A percentile compares a stretch with the other conserved stretches of the same genome.
Conservation (phyloP, 1,140 invertebrate genomes). For the Bicyclus anynana region DNA sequence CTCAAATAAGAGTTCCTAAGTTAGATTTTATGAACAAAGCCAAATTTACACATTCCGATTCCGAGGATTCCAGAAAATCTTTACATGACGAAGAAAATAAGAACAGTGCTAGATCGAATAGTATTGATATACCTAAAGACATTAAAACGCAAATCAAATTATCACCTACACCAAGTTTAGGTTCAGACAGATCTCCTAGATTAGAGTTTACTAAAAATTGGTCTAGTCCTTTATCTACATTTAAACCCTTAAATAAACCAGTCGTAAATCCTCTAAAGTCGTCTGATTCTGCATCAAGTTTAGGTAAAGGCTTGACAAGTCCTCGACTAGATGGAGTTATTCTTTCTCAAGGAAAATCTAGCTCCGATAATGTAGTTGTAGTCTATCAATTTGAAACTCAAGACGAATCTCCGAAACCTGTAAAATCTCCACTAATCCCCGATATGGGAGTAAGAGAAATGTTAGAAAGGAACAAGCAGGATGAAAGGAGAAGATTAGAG, state of each 20-base stretch:
- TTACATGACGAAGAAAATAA: constrained; percentile 49
- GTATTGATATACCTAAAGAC: constrained; percentile 48
- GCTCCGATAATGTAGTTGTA: constrained; percentile 64
- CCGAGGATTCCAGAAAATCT: constrained; percentile 53
- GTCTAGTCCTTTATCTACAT: constrained; percentile 55
- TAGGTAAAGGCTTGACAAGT: constrained; percentile 53
- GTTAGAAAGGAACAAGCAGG: constrained; percentile 34
- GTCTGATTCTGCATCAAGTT: constrained; percentile 52
- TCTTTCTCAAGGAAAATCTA: constrained; percentile 66
- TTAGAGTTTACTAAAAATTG: constrained; percentile 55
- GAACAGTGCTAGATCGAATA: constrained; percentile 44
- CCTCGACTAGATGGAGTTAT: constrained; percentile 66
- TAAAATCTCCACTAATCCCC: constrained; percentile 32
- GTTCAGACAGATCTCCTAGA: constrained; percentile 54
- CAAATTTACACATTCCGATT: constrained; percentile 47
- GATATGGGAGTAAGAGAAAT: constrained; percentile 23
- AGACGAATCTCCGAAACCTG: constrained; percentile 45
- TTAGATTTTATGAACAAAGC: constrained; percentile 50
- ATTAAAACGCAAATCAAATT: constrained; percentile 45
- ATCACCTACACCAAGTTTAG: constrained; percentile 49
- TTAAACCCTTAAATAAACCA: constrained; percentile 55
- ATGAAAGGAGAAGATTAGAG: constrained; percentile 62
- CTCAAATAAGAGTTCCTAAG: constrained; percentile 67
- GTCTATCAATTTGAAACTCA: constrained; percentile 68
- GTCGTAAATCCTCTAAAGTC: constrained; percentile 44